Percentiles rank a stretch among this genome's conserved stretches.
phyloP scores from a whole-genome alignment of 2,888 invertebrate genomes.

The Allophyes oxyacanthae region DNA sequence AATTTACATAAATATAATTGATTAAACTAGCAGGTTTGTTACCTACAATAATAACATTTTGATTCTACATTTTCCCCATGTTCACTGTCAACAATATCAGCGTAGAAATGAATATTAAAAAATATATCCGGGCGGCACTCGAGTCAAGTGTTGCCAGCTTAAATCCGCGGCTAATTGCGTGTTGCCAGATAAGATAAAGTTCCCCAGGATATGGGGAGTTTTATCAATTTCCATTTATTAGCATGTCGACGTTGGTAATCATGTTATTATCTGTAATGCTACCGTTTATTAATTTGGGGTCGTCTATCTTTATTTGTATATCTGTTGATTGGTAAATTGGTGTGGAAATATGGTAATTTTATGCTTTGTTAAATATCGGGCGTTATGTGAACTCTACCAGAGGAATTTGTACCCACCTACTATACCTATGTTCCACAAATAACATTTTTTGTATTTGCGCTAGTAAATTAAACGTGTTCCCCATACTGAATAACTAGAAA shows the following conservation, averaged over 20 bases:
- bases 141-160: slow-evolving; percentile 65
- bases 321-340: slow-evolving; percentile 32
- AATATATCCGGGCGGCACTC: slow-evolving; percentile 54
- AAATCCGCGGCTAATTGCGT: slow-evolving; percentile 79
- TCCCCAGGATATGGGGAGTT: slow-evolving; percentile 61
- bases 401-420: too few relatives aligned
- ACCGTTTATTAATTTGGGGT: slow-evolving; percentile 79
- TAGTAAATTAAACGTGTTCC: too few relatives aligned
- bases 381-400: neutral
- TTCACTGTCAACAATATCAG: slow-evolving; percentile 9
- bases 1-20: too few relatives aligned
- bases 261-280: slow-evolving; percentile 62
- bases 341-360: slow-evolving; percentile 13
- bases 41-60: too few relatives aligned
- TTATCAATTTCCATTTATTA: slow-evolving; percentile 65
- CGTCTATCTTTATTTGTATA: slow-evolving; percentile 51
- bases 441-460: too few relatives aligned
- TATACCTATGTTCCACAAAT: too few relatives aligned
- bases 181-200: slow-evolving; percentile 82
- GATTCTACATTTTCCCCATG: neutral
- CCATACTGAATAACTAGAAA: too few relatives aligned
- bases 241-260: slow-evolving; percentile 56
- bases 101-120: slow-evolving; percentile 50
- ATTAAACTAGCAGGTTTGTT: too few relatives aligned
- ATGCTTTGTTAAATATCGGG: slow-evolving; percentile 8